These are phyloP conservation scores for rat (Rattus norvegicus) DNA, from an alignment of 2,113 vertebrate species.

Conservation along the genomic window DNA sequence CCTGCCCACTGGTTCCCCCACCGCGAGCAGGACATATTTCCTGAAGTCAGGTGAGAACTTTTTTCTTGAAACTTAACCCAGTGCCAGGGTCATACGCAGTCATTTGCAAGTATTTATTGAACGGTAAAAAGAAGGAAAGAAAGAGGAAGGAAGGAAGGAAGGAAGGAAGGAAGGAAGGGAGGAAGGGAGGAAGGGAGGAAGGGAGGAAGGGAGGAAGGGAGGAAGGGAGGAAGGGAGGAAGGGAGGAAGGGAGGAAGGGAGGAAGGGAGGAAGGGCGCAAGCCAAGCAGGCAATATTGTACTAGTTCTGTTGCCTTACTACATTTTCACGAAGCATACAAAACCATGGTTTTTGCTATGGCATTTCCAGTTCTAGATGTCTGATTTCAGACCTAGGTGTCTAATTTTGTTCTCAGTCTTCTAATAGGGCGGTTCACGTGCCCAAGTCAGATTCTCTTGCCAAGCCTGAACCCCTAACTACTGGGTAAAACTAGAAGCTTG, in stretches of 20 bases:
- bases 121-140: background rate
- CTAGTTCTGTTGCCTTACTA: background rate
- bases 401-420: background rate
- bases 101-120: accelerated
- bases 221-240: too few species aligned
- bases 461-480: background rate
- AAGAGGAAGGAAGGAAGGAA: background rate
- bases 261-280: too few species aligned
- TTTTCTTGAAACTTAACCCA: background rate
- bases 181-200: too few species aligned
- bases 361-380: background rate
- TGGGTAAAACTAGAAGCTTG: background rate
- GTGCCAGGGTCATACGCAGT: accelerated
- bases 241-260: too few species aligned
- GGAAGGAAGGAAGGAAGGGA: too few species aligned
- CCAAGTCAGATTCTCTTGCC: background rate
- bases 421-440: too few species aligned
- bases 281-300: too few species aligned
- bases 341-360: background rate
- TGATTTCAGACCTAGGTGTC: background rate
- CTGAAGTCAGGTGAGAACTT: accelerated
- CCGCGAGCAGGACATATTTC: background rate
- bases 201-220: too few species aligned
- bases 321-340: background rate
- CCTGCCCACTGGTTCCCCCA: too few species aligned